Evolutionary conservation across 30 jellyfish, hydroid and myxozoan genomes (phyloP), one percentile per base, ranked within the genome.

Genomic region (Rhopilema esculentum): DNA sequence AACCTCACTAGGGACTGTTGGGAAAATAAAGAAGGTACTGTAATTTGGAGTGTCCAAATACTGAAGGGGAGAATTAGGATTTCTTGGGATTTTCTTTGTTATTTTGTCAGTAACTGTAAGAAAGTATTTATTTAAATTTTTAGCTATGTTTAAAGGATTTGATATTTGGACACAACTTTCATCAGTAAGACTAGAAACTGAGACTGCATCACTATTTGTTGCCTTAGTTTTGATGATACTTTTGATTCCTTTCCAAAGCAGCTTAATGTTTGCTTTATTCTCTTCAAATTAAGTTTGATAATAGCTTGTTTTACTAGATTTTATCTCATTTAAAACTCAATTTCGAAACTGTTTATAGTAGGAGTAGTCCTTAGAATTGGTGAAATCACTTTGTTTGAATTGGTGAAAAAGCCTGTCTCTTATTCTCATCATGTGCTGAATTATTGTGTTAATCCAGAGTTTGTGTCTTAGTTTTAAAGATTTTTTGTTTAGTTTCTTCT

Each of bases 361-460:
- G 8, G 7, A 19, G 66, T 51, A 9, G 66, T 15, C 66, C 12
- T 15, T 57, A 68, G 49, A 20, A 68, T 20, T 68, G 26, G 79
- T 16, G 49, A 57, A 68, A n/a, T n/a, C n/a, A n/a, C n/a, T 53
- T 51, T 53, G 29, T 0, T 68, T 26, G n/a, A 8, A 68, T n/a
- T 16, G 79, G 20, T 22, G 49, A 24, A 68, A 68, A 57, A 68
- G 7, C 18, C 50, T 68, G 50, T 68, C n/a, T 20, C 79, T 68
- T 24, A 68, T 61, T 33, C 26, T 82, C 90, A 80, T 80, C 90
- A 80, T 80, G 25, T 80, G 51, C 65, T 66, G 29, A 77, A 77
- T 77, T 77, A 49, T 52, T 16, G 21, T 77, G 49, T 51, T 77
- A 29, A 53, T 51, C 88, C 76, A 77, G 50, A 80, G 88, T 62